phyloP scores from a whole-genome alignment of 2,888 invertebrate genomes.

The Eristalis intricaria region DNA sequence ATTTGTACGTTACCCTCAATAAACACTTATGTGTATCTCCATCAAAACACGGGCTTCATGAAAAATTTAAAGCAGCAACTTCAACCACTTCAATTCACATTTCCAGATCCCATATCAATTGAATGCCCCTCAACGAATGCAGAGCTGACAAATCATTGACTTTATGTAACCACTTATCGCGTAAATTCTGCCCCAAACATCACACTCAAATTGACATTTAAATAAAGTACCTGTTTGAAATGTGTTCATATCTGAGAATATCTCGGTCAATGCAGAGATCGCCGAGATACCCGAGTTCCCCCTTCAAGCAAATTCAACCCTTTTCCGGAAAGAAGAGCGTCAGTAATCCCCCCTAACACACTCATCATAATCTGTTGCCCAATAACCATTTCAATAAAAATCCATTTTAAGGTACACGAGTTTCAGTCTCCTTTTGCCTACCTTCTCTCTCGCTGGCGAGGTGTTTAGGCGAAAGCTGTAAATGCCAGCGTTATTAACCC shows the following conservation, averaged over 20 bases:
- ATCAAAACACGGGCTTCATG: not conserved
- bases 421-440: not conserved
- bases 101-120: conserved; percentile 33
- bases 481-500: conserved; percentile 56
- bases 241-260: not conserved
- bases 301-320: not conserved
- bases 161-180: conserved; percentile 75
- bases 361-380: conserved; percentile 73
- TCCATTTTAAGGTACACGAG: conserved; percentile 78
- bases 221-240: conserved; percentile 58
- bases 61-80: not conserved
- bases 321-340: not conserved
- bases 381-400: conserved; percentile 81
- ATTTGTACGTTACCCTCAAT: not conserved
- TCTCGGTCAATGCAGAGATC: not conserved
- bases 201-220: conserved; percentile 35
- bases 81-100: not conserved
- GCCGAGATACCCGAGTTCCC: not conserved
- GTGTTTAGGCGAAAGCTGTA: conserved; percentile 11
- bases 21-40: not conserved
- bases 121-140: conserved; percentile 73
- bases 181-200: conserved; percentile 39
- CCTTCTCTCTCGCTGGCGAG: not conserved
- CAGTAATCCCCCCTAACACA: not conserved
- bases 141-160: conserved; percentile 80